phyloP scores from a whole-genome alignment of 2,113 vertebrate species.

The Macrotis lagotis region DNA sequence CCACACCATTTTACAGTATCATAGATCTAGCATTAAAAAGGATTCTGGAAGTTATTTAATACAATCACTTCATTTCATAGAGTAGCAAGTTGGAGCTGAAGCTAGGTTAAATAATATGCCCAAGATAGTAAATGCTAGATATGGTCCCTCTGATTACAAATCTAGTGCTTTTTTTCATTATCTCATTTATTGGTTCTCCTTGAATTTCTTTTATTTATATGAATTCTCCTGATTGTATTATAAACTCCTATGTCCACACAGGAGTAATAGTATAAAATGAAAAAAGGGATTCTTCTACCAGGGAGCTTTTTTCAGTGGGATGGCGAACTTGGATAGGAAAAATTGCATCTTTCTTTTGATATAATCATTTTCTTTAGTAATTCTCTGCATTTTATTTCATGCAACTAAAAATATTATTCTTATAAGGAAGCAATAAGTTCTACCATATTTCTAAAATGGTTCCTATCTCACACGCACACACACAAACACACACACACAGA shows the following conservation, averaged over 20 bases:
- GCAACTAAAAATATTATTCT: neutral
- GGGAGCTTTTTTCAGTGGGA: neutral
- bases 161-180: neutral
- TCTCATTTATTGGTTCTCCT: neutral
- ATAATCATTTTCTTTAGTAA: neutral
- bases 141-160: neutral
- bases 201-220: too few species aligned
- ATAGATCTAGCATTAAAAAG: too few species aligned
- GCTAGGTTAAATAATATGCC: neutral
- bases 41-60: too few species aligned
- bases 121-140: neutral
- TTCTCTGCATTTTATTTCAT: neutral
- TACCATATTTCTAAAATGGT: neutral
- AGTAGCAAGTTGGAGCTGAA: neutral
- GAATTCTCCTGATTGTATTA: neutral
- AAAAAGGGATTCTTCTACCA: neutral
- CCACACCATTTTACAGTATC: neutral
- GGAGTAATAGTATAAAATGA: neutral
- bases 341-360: neutral
- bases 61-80: neutral
- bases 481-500: too few species aligned
- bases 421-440: neutral
- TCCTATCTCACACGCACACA: too few species aligned
- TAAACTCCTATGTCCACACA: neutral
- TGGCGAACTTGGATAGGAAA: neutral